Percentiles rank a stretch among this genome's conserved stretches.
Evolutionary conservation across 1,140 invertebrate genomes (phyloP).

Genomic region (Wasmannia auropunctata): DNA sequence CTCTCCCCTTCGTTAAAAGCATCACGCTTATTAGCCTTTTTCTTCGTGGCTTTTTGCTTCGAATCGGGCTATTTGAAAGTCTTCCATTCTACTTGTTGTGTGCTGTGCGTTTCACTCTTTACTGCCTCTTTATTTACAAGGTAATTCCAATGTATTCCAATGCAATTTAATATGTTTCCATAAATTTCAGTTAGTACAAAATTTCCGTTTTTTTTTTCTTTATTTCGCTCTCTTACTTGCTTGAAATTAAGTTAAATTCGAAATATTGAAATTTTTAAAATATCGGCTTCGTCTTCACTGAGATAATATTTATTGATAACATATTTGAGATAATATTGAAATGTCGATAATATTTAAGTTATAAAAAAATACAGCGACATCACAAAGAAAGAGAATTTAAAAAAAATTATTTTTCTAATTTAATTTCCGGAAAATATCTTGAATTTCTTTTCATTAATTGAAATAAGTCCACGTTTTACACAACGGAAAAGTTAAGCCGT

Average conservation of each 20-base stretch:
- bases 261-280: neutral
- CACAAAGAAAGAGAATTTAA: neutral
- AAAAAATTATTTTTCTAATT: neutral
- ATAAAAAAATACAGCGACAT: neutral
- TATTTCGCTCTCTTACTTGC: neutral
- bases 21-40: slow-evolving; percentile 36
- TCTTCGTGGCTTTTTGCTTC: slow-evolving; percentile 5
- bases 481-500: neutral
- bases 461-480: neutral
- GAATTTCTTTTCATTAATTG: neutral
- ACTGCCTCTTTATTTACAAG: neutral
- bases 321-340: no score
- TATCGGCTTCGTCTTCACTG: neutral
- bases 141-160: neutral
- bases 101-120: neutral
- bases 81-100: neutral
- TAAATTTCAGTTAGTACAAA: neutral
- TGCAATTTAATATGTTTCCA: neutral
- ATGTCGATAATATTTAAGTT: neutral
- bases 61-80: slow-evolving; percentile 8
- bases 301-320: no score
- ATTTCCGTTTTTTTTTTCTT: neutral
- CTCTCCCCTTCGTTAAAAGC: slow-evolving; percentile 38
- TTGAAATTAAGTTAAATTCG: neutral
- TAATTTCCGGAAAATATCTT: neutral